Conservation (phyloP, 2,888 invertebrate species). For the Protula sp. region DNA sequence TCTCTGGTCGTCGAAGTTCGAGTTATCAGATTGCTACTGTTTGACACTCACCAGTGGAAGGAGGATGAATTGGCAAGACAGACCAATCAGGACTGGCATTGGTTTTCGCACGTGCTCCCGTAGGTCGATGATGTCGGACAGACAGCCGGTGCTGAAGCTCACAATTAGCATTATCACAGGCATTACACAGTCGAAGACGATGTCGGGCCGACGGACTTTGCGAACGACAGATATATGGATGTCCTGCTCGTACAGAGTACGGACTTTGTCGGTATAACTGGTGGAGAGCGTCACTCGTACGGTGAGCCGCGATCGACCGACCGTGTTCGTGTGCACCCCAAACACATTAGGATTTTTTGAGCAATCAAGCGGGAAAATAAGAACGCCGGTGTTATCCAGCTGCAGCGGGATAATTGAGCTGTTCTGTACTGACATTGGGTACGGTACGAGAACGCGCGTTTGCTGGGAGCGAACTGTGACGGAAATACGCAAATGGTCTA, state of each 20-base stretch:
- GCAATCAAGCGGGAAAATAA: not conserved
- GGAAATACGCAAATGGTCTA: too few species aligned
- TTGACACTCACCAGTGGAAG: conserved; percentile 31
- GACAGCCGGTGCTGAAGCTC: conserved; percentile 49
- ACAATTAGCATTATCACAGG: conserved; percentile 46
- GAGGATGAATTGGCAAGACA: conserved; percentile 47
- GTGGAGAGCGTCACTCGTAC: not conserved
- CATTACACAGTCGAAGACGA: conserved; percentile 18
- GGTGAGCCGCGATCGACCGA: not conserved
- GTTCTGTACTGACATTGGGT: not conserved
- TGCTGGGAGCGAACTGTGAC: not conserved
- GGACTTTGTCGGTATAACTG: too few species aligned
- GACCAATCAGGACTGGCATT: conserved; percentile 41
- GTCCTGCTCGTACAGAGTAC: not conserved
- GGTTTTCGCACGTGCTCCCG: conserved; percentile 43
- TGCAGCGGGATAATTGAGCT: not conserved
- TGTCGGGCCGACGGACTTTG: not conserved
- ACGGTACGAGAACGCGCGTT: not conserved
- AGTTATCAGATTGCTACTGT: too few species aligned
- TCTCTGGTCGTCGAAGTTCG: too few species aligned
- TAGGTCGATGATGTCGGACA: conserved; percentile 41
- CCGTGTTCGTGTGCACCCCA: not conserved
- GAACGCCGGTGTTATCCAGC: not conserved
- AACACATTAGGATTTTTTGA: not conserved
- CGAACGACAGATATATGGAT: not conserved